Conservation (phyloP, 2,888 invertebrate genomes). For the Philhelius pedissequus region DNA sequence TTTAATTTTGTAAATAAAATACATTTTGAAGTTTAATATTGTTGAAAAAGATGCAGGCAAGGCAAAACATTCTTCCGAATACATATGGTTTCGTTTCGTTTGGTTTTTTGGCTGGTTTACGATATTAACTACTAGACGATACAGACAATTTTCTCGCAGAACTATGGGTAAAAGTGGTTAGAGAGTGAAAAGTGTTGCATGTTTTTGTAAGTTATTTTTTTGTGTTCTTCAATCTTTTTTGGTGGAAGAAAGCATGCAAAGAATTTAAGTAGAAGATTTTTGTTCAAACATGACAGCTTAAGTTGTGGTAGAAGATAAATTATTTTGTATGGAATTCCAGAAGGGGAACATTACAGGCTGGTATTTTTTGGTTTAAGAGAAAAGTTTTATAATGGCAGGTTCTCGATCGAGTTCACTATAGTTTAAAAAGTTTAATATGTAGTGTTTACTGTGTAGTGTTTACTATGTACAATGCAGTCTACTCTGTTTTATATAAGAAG, state of each 20-base stretch:
- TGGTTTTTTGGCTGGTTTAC: not conserved
- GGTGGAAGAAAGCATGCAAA: not conserved
- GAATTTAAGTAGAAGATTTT: conserved; percentile 30
- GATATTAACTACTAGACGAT: no score
- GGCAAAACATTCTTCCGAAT: not conserved
- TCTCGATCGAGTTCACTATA: not conserved
- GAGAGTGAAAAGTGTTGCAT: conserved; percentile 19
- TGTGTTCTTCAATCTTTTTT: not conserved
- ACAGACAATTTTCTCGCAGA: conserved; percentile 12
- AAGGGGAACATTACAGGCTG: not conserved
- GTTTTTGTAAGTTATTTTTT: not conserved
- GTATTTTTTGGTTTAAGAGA: not conserved
- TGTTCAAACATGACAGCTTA: conserved; percentile 52
- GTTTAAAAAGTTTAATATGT: not conserved
- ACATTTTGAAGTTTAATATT: conserved; percentile 31
- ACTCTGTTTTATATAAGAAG: no score
- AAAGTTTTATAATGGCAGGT: not conserved
- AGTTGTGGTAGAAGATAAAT: conserved; percentile 40
- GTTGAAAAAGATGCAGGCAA: conserved; percentile 21
- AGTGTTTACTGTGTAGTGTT: no score
- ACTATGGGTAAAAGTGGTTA: conserved; percentile 29
- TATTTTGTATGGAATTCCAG: conserved; percentile 3
- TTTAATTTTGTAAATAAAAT: conserved; percentile 51
- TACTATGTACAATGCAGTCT: not conserved
- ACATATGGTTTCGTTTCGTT: not conserved